These are phyloP conservation scores for Aphidius ervi DNA, from an alignment of 1,140 invertebrate species.

Conservation along the genomic window DNA sequence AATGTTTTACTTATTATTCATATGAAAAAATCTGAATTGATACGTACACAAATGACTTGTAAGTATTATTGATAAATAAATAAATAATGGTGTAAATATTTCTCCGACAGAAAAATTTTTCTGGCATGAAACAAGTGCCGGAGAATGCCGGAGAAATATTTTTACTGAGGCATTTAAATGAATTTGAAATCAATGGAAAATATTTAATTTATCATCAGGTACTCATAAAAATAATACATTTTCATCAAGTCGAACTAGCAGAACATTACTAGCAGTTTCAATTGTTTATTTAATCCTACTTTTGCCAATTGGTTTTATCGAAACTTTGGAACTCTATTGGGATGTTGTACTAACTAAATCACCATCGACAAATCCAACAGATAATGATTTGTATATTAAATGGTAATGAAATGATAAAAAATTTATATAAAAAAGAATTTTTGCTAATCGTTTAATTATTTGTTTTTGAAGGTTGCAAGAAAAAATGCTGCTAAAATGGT, in stretches of 20 bases:
- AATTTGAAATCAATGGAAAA: neutral
- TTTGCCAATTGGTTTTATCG: slow-evolving; percentile 43
- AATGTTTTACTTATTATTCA: slow-evolving; percentile 40
- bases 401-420: slow-evolving; percentile 29
- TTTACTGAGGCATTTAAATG: neutral
- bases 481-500: slow-evolving; percentile 42
- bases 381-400: slow-evolving; percentile 33
- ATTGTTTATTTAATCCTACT: slow-evolving; percentile 42
- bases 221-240: slow-evolving; percentile 24
- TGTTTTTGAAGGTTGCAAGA: slow-evolving; percentile 32
- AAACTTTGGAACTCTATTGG: slow-evolving; percentile 45
- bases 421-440: no score
- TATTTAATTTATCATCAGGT: slow-evolving; percentile 15
- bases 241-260: slow-evolving; percentile 28
- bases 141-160: neutral
- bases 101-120: no score
- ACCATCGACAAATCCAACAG: slow-evolving; percentile 22
- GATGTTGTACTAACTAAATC: slow-evolving; percentile 33
- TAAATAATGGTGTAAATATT: no score
- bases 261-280: slow-evolving; percentile 36
- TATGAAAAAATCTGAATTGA: slow-evolving; percentile 34
- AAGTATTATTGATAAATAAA: slow-evolving; percentile 20
- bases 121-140: no score
- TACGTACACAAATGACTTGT: slow-evolving; percentile 34
- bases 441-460: no score